Evolutionary conservation across 2,888 invertebrate genomes (phyloP).

Genomic region (Ptilodon capucinus): DNA sequence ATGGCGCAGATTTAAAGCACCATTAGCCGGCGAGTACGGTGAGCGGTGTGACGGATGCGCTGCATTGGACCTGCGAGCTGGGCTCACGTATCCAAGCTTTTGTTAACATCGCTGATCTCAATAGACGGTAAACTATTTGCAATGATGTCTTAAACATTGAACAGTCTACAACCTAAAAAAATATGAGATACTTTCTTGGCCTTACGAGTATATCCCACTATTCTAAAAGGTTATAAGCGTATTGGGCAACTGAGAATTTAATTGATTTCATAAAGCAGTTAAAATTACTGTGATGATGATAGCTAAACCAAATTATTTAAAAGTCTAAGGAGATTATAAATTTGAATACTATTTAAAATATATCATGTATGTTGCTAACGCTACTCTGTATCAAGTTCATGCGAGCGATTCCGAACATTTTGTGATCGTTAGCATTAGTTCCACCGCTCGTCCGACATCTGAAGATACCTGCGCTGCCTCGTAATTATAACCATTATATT

Average conservation of each 20-base stretch:
- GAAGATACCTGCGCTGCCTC: neutral
- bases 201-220: too few relatives aligned
- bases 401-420: slow-evolving; percentile 17
- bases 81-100: neutral
- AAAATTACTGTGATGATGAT: too few relatives aligned
- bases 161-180: neutral
- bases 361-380: too few relatives aligned
- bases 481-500: neutral
- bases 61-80: neutral
- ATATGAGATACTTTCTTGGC: neutral
- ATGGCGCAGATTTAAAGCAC: neutral
- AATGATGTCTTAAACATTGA: neutral
- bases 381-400: neutral
- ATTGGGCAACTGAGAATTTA: too few relatives aligned
- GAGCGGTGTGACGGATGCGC: neutral
- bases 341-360: neutral
- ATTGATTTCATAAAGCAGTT: too few relatives aligned
- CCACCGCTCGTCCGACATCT: slow-evolving; percentile 23
- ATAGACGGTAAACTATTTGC: neutral
- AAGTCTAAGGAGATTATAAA: too few relatives aligned
- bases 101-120: neutral
- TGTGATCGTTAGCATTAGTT: slow-evolving; percentile 39
- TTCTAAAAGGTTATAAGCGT: too few relatives aligned
- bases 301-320: too few relatives aligned
- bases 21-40: neutral